Evolutionary conservation across 2,797 vertebrate species (phyloP).

Genomic region (Ambastaia sidthimunki): DNA sequence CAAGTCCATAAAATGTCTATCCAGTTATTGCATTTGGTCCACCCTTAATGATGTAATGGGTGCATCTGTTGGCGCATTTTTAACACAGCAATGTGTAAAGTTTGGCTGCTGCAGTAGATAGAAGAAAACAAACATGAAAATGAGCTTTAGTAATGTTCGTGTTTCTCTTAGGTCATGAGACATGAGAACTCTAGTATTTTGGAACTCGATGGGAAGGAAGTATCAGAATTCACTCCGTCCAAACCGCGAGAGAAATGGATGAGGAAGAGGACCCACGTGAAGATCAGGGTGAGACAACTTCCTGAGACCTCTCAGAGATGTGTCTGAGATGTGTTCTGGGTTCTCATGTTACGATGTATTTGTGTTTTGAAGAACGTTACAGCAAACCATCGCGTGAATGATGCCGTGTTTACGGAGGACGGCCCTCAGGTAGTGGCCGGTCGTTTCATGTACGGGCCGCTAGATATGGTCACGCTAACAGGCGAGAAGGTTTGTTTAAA

Average conservation of each 20-base stretch:
- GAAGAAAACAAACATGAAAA: neutral
- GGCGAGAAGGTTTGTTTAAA: constrained; percentile 87
- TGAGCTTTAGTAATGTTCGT: neutral
- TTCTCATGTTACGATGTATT: constrained; percentile 1
- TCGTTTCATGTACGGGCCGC: constrained; percentile 96
- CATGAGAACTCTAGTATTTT: constrained; percentile 93
- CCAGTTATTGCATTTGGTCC: no score
- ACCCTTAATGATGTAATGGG: no score
- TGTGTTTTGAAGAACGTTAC: constrained; percentile 86
- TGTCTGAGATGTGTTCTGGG: neutral
- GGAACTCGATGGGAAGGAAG: constrained; percentile 96
- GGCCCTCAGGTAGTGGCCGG: constrained; percentile 87
- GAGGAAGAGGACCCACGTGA: constrained; percentile 95
- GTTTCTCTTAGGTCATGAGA: constrained; percentile 87
- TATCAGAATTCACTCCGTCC: constrained; percentile 95
- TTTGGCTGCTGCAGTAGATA: no score
- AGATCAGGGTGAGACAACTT: constrained; percentile 82
- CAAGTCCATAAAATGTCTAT: no score
- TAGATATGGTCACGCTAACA: constrained; percentile 98
- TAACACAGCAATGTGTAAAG: no score
- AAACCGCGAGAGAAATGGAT: constrained; percentile 98
- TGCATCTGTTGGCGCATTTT: no score
- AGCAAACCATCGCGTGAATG: constrained; percentile 95
- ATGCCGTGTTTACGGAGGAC: constrained; percentile 91
- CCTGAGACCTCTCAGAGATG: neutral